phyloP scores from a whole-genome alignment of 2,888 invertebrate species.

The Drosophila anomalipes region DNA sequence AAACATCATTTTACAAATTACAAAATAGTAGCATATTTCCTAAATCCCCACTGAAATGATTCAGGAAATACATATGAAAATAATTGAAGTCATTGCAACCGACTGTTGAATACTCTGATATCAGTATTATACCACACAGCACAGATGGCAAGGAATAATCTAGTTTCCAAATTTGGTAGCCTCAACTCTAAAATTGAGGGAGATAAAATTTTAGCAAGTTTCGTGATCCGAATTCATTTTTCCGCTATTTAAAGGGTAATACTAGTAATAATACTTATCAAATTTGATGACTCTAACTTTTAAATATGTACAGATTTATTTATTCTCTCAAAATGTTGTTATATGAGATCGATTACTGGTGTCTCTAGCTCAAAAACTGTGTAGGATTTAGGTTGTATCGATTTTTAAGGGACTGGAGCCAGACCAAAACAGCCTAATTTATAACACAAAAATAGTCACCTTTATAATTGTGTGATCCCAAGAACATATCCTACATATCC shows the following conservation, averaged over 20 bases:
- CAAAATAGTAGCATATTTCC: neutral
- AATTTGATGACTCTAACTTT: neutral
- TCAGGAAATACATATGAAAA: no score
- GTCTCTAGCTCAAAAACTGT: neutral
- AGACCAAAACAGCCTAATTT: neutral
- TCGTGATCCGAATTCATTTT: no score
- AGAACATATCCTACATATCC: neutral
- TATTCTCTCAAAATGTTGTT: neutral
- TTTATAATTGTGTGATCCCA: neutral
- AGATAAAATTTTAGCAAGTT: no score
- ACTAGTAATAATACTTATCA: no score
- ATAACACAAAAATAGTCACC: rapidly evolving
- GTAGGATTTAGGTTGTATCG: rapidly evolving
- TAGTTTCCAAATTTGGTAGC: no score
- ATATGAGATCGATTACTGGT: neutral
- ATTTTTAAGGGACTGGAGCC: rapidly evolving
- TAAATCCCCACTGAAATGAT: no score
- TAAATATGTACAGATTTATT: neutral
- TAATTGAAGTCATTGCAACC: no score
- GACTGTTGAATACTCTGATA: no score
- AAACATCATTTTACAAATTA: neutral
- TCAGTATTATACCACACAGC: no score
- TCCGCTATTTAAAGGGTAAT: no score
- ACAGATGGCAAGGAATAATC: no score
- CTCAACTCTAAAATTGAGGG: no score